phyloP scores from a whole-genome alignment of 2,797 vertebrate genomes.

The Craterocephalus amniculus region DNA sequence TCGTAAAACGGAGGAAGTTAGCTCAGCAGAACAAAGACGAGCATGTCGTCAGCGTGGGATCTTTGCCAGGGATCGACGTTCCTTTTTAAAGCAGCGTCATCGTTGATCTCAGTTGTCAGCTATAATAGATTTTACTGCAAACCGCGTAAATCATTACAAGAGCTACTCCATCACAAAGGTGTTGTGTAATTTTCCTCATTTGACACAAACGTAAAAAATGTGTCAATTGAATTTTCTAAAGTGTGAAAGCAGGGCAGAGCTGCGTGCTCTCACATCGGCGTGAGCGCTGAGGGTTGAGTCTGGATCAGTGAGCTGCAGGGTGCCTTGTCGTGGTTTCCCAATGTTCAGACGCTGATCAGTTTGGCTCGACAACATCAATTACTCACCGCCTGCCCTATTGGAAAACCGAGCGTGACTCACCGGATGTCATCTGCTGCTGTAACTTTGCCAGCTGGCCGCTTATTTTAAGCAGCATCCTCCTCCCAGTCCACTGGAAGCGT shows the following conservation, averaged over 20 bases:
- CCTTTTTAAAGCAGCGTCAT: neutral
- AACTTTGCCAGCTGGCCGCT: neutral
- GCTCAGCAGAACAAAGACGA: neutral
- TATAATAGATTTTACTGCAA: neutral
- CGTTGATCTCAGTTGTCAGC: neutral
- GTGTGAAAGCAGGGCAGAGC: neutral
- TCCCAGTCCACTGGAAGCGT: neutral
- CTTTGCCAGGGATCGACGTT: neutral
- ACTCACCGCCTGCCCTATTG: neutral
- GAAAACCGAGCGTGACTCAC: constrained; percentile 6
- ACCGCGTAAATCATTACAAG: neutral
- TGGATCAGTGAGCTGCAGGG: constrained; percentile 17
- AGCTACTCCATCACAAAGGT: no score
- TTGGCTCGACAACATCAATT: constrained; percentile 10
- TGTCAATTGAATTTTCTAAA: neutral
- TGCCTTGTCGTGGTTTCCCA: neutral
- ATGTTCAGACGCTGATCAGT: constrained; percentile 5
- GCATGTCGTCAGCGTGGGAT: neutral
- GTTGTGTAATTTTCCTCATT: neutral
- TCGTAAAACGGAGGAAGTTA: neutral
- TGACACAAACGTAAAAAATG: neutral
- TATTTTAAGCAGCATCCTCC: neutral
- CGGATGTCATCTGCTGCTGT: neutral
- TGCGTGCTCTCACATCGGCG: neutral
- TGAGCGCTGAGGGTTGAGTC: neutral